Conservation (phyloP, 1,140 invertebrate genomes). For the Zaprionus camerounensis region DNA sequence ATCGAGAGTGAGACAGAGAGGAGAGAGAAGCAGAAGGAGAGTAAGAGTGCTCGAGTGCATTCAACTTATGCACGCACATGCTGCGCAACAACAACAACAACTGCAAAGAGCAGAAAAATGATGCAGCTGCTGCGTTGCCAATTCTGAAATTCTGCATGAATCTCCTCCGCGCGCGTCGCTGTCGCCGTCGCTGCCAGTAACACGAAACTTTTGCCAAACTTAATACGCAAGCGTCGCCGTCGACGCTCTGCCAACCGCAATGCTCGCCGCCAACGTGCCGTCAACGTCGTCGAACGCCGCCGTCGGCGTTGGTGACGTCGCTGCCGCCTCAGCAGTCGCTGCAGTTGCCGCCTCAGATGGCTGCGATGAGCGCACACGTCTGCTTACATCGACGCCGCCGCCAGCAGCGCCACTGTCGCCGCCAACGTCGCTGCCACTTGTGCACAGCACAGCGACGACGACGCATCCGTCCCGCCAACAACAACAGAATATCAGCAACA, state of each 20-base stretch:
- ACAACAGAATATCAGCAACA: conserved; percentile 35
- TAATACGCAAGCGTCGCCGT: conserved; percentile 1
- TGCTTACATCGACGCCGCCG: conserved; percentile 37
- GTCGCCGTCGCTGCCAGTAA: conserved; percentile 12
- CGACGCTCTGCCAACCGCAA: conserved; percentile 47
- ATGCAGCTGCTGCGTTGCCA: conserved; percentile 42
- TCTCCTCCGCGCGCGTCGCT: conserved; percentile 18
- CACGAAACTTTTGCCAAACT: conserved; percentile 30
- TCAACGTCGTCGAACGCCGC: conserved; percentile 28
- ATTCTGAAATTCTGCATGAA: conserved; percentile 46
- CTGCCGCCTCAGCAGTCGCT: conserved; percentile 32
- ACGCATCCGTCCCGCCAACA: conserved; percentile 55
- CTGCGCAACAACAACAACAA: conserved; percentile 42
- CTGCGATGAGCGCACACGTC: conserved; percentile 68
- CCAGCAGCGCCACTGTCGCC: conserved; percentile 38
- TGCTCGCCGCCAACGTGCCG: conserved; percentile 49
- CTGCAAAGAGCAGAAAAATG: conserved; percentile 42
- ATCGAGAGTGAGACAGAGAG: conserved; percentile 8
- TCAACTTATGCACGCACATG: conserved; percentile 61
- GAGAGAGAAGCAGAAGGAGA: background rate
- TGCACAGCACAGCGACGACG: conserved; percentile 52
- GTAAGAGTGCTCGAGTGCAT: conserved; percentile 46
- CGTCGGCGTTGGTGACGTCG: conserved; percentile 10
- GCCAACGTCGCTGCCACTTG: conserved; percentile 66
- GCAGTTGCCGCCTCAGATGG: conserved; percentile 29